Base-by-base conservation (phyloP, 2,113 vertebrate species). In the Australoheros scitulus region DNA sequence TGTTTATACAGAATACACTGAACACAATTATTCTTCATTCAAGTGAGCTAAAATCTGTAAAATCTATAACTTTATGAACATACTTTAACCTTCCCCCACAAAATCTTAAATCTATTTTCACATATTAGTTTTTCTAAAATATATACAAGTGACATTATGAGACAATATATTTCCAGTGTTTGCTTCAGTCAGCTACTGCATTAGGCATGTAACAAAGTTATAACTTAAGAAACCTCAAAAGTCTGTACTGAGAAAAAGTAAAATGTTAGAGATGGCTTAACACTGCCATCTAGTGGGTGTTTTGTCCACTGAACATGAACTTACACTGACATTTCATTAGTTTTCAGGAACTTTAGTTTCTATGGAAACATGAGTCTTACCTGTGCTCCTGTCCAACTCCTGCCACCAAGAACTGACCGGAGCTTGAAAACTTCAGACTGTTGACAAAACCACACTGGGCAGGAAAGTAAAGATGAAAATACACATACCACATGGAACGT, bases 321-420 rank as follows among this genome's bases (percentile, higher is more conserved):
- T 7, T 22, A 7, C 1, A 0, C 13, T 41, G 34, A 68, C 29
- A 24, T 17, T 38, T 13, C 14, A 47, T 70, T 29, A 47, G 24
- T 36, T 34, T 20, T 79, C 2, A 38, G 22, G 24, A 79, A 36
- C 24, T 36, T 22, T 34, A 13, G 87, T 92, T 89, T 65, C 86
- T 59, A 90, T 88, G 81, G 87, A 82, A 86, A 82, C 78, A 17
- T 47, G 15, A 60, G 15, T 36, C 11, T 87, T 95, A 99, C 98
- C 98, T 97, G 96, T 99, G 98, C 76, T 99, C 98, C 91, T 99
- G 98, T 60, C 98, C 98, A 0, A 98, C 91, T 29, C 98, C 98
- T 0, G 97, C 98, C 87, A 98, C 97, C 72, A 99, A 92, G 89
- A 99, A 99, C 84, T 97, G 95, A 26, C 98, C 98, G 0, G 95